These are phyloP conservation scores for Falco concolor DNA, from an alignment of 2,797 vertebrate genomes.

Conservation along the genomic window DNA sequence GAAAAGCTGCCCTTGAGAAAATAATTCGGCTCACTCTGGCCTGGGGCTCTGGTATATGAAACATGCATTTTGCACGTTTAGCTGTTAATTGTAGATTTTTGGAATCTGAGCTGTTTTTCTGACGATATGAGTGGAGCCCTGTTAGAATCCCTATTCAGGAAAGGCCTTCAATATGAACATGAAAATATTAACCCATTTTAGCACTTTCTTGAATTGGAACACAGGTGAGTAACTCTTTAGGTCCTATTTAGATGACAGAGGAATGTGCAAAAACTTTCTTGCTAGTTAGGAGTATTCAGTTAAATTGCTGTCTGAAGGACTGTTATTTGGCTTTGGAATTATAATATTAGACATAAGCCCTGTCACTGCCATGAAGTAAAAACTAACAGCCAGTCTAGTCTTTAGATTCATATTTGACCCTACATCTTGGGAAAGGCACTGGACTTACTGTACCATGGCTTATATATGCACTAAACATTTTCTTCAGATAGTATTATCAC, in stretches of 20 bases:
- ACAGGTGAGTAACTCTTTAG: neutral
- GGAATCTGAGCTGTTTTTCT: neutral
- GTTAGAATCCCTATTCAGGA: neutral
- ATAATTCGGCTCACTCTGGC: neutral
- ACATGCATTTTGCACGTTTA: neutral
- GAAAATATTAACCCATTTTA: neutral
- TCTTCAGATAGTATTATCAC: neutral
- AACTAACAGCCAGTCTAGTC: neutral
- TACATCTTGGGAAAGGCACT: neutral
- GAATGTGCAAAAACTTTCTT: neutral
- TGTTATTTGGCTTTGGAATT: neutral
- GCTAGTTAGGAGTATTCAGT: neutral
- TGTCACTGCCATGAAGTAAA: neutral
- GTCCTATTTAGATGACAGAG: neutral
- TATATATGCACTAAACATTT: neutral
- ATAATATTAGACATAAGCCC: neutral
- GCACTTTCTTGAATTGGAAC: neutral
- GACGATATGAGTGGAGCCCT: fast-evolving
- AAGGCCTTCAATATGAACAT: neutral
- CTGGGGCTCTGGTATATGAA: neutral
- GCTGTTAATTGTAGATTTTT: neutral
- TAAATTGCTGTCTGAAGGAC: neutral
- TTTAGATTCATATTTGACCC: neutral
- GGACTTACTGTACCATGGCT: neutral
- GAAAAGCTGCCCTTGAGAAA: neutral